A percentile compares a stretch with the other conserved stretches of the same genome.
Conservation (phyloP, 2,888 invertebrate species). For the Nemapogon koenigi region DNA sequence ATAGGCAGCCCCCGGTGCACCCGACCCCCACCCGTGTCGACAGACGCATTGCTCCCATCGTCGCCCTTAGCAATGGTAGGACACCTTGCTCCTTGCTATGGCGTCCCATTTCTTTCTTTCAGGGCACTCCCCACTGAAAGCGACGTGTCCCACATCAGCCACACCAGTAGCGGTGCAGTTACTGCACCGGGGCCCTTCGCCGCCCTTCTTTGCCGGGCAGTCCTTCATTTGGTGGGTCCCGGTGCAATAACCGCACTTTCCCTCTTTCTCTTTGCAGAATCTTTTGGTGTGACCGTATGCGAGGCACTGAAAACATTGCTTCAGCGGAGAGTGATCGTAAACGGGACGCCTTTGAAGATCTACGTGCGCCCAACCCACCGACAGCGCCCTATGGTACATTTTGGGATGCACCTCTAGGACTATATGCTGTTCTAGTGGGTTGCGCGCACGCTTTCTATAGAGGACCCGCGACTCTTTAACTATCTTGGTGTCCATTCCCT, state of each 20-base stretch:
- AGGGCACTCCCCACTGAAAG: not conserved
- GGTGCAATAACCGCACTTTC: not conserved
- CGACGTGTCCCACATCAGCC: not conserved
- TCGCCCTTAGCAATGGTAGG: not conserved
- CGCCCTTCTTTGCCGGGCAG: not conserved
- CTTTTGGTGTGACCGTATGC: too few species aligned
- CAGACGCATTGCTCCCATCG: not conserved
- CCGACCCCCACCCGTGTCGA: too few species aligned
- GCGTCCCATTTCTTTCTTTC: not conserved
- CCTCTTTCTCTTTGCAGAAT: not conserved
- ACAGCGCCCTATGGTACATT: slow-evolving; percentile 13
- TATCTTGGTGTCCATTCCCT: slow-evolving; percentile 3
- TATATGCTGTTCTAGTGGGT: slow-evolving; percentile 16
- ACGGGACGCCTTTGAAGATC: slow-evolving; percentile 2
- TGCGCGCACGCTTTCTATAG: slow-evolving; percentile 18
- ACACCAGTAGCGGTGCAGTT: not conserved
- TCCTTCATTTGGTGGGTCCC: not conserved
- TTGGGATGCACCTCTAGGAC: slow-evolving; percentile 16
- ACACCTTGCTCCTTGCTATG: not conserved
- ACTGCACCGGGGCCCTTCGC: not conserved
- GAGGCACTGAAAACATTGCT: not conserved
- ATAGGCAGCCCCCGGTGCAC: too few species aligned
- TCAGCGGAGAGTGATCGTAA: not conserved
- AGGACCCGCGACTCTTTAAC: too few species aligned
- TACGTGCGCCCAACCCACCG: not conserved